These are phyloP conservation scores for Harpagoxenus sublaevis DNA, from an alignment of 2,888 invertebrate species.

Conservation along the genomic window DNA sequence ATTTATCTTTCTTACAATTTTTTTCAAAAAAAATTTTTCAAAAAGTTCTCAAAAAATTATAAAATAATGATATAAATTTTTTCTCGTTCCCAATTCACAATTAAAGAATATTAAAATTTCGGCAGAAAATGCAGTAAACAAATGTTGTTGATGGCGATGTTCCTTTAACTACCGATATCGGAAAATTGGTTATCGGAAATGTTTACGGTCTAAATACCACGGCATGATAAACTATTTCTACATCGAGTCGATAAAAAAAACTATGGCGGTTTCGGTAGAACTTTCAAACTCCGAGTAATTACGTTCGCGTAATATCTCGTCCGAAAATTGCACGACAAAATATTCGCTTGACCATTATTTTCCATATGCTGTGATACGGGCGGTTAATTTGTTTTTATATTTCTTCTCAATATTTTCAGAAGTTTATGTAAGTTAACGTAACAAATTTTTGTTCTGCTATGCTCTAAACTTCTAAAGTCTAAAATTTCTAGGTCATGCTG, in stretches of 20 bases:
- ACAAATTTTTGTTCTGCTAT: background rate
- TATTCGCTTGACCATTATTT: background rate
- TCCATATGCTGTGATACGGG: background rate
- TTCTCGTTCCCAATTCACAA: too few species aligned
- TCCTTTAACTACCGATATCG: constrained; percentile 40
- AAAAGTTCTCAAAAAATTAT: background rate
- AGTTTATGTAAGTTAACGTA: background rate
- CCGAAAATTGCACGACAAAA: constrained; percentile 9
- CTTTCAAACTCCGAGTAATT: constrained; percentile 48
- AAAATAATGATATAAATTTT: background rate
- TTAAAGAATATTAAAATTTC: constrained; percentile 24
- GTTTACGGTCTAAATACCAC: constrained; percentile 40
- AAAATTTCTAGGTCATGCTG: constrained; percentile 31
- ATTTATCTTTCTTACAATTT: background rate
- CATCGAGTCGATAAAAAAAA: constrained; percentile 33
- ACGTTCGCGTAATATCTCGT: constrained; percentile 19
- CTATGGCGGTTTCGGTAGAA: constrained; percentile 7
- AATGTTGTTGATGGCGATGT: background rate
- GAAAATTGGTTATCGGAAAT: constrained; percentile 49
- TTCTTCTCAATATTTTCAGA: background rate
- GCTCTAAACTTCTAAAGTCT: too few species aligned
- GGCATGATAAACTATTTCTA: constrained; percentile 39
- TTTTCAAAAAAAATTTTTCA: too few species aligned
- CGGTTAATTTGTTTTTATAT: background rate
- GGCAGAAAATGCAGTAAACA: background rate